Base-by-base conservation (phyloP, 2,113 vertebrate genomes). In the Notarius lentiginosus region DNA sequence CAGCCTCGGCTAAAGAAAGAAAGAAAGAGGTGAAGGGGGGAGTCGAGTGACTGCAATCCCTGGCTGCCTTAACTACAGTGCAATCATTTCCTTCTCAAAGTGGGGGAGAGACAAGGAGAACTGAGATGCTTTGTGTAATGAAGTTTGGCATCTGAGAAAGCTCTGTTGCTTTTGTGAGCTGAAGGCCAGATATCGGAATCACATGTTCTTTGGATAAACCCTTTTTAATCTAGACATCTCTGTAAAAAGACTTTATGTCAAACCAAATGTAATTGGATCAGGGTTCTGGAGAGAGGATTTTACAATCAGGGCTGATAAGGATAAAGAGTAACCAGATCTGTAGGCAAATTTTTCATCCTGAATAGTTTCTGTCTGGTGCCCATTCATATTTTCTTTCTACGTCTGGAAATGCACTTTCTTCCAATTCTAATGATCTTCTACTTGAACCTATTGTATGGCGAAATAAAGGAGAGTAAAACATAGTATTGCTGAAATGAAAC, bases 41-140 rank as follows among this genome's bases (percentile, higher is more conserved):
- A 20, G 55, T 60, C 14, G 65, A 86, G 61, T 65, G 76, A 75
- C 86, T 81, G 65, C 65, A 70, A 60, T 82, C 79, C 56, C 30
- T 53, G 80, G 86, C 79, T 82, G 79, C 66, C 63, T 56, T 60
- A 86, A 86, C 84, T 86, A 79, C 88, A 86, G 85, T 75, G 82
- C 65, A 68, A 66, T 84, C 72, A 73, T 86, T 86, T 88, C 49
- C 79, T 86, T 88, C 61, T 49, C 66, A 58, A 20, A 63, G 83
- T 12, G 53, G 81, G 84, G 68, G 87, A 82, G 80, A 79, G n/a
- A 65, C 34, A 65, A 34, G 84, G 49, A 63, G 49, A 81, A 24
- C 72, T 53, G 82, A 58, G 81, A 77, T 86, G 85, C 68, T 83
- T 77, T 83, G 85, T 84, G 79, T 87, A 61, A 17, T 47, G 22